These are phyloP conservation scores for Apistogramma diplotaenia DNA, from an alignment of 2,113 vertebrate genomes.

Conservation along the genomic window DNA sequence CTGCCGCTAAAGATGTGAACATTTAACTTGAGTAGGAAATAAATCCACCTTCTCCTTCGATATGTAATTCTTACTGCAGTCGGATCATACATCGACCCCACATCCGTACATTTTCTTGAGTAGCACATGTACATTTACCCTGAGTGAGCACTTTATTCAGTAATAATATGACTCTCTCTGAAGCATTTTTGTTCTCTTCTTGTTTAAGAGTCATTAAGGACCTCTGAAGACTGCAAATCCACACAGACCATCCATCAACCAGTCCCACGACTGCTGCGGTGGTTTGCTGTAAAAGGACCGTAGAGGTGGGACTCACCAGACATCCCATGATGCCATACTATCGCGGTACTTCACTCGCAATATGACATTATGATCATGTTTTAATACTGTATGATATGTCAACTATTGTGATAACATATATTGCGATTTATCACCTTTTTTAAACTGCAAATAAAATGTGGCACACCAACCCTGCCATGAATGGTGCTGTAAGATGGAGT, in stretches of 20 bases:
- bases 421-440: not conserved
- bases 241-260: constrained; percentile 23
- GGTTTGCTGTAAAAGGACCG: not conserved
- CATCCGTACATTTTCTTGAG: constrained; percentile 23
- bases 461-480: not conserved
- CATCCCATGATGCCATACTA: not conserved
- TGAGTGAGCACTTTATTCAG: constrained; percentile 23
- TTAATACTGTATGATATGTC: not conserved
- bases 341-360: not conserved
- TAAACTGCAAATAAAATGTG: fast-evolving
- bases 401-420: fast-evolving
- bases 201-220: constrained; percentile 21
- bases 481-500: fast-evolving
- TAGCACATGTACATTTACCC: constrained; percentile 6
- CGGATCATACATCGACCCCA: constrained; percentile 32
- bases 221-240: constrained; percentile 4
- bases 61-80: not conserved
- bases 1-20: not conserved
- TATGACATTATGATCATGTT: not conserved
- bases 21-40: constrained; percentile 1
- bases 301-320: not conserved
- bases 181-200: constrained; percentile 3
- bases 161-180: not conserved
- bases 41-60: constrained; percentile 12
- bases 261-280: not conserved